Base-by-base conservation (phyloP, 2,888 invertebrate species). In the Epistrophe eligans region DNA sequence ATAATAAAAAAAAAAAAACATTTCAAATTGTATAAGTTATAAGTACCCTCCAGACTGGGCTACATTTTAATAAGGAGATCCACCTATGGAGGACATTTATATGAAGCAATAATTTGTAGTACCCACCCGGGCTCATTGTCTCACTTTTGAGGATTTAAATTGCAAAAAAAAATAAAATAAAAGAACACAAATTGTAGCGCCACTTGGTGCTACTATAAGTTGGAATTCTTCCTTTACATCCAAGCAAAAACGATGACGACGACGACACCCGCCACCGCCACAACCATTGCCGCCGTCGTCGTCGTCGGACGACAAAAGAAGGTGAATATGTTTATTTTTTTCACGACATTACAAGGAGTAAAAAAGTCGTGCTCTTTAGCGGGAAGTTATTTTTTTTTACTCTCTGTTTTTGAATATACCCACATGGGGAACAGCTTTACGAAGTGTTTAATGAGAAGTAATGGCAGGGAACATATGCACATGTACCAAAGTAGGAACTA, bases 401-500 rank as follows among this genome's bases (percentile, higher is more conserved):
- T 15, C 13, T 19, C 7, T 15, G 2, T 11, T 52, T 32, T 3
- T 62, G 40, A 13, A 19, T 4, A 19, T 19, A 8, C 13, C 7
- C 67, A 6, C 35, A 67, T 19, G 19, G 67, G 35, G 70, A 62
- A 79, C 79, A 76, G 87, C 87, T 87, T 87, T 82, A 87, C 87
- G 76, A 83, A 87, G 87, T 87, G 87, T 87, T 87, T 87, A 87
- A 87, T 87, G 83, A 87, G 87, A 76, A 87, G 79, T 87, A 87
- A 87, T 83, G 87, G 71, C 55, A 57, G 71, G 71, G 76, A 83
- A 79, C 77, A 87, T 82, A 85, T 87, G 83, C 87, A 70, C 55
- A 83, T 83, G 79, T 79, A 82, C 82, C 81, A 81, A 24, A 77
- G 73, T 73, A 71, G 67, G 74, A 32, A 76, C 32, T 67, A 11